These are phyloP conservation scores for Drosophila quinaria DNA, from an alignment of 2,888 invertebrate genomes.

Conservation along the genomic window DNA sequence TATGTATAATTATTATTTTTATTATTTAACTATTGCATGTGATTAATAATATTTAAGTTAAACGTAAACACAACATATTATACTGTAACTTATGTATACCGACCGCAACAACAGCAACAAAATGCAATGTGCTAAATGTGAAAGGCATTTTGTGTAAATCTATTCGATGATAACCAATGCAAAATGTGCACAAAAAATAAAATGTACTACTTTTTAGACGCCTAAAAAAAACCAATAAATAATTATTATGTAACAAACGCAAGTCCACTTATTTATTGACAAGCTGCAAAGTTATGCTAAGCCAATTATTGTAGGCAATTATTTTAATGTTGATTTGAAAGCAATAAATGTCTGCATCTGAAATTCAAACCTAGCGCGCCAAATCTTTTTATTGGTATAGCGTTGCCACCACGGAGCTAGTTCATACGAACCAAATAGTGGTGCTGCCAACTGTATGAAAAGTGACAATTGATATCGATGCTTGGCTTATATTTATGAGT, in stretches of 20 bases:
- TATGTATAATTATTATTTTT: slow-evolving; percentile 80
- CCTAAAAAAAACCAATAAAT: slow-evolving; percentile 70
- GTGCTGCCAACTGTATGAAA: slow-evolving; percentile 10
- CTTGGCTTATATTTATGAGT: too few relatives aligned
- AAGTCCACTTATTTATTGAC: slow-evolving; percentile 64
- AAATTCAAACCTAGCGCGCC: slow-evolving; percentile 50
- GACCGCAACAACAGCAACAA: slow-evolving; percentile 45
- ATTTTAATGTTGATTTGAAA: slow-evolving; percentile 71
- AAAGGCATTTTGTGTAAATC: slow-evolving; percentile 53
- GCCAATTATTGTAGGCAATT: slow-evolving; percentile 45
- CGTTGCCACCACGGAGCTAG: slow-evolving; percentile 26
- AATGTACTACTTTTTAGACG: slow-evolving; percentile 74
- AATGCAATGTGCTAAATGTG: slow-evolving; percentile 38
- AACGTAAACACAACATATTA: slow-evolving; percentile 77
- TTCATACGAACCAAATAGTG: background rate
- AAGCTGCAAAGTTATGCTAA: slow-evolving; percentile 22
- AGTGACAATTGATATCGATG: background rate
- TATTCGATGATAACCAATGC: slow-evolving; percentile 66
- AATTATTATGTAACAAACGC: slow-evolving; percentile 69
- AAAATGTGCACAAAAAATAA: slow-evolving; percentile 69
- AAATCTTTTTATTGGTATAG: background rate
- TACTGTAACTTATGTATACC: slow-evolving; percentile 80
- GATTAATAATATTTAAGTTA: slow-evolving; percentile 84
- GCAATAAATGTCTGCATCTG: slow-evolving; percentile 65
- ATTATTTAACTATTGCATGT: slow-evolving; percentile 84